Conservation (phyloP, 2,113 vertebrate genomes). For the Peromyscus maniculatus region DNA sequence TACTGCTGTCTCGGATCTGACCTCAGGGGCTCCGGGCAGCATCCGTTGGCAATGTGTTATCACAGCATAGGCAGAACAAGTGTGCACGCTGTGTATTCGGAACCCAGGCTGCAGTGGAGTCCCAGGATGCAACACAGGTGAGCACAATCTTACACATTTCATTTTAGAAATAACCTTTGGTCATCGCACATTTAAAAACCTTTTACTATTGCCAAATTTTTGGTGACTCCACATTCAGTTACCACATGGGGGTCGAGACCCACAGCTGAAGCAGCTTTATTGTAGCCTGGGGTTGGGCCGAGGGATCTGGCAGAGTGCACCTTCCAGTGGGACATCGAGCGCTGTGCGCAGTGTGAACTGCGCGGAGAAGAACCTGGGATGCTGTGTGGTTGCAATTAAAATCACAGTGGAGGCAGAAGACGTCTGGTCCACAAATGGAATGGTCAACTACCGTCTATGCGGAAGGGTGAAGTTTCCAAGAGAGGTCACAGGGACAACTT, state of each 20-base stretch:
- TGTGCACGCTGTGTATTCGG: not conserved
- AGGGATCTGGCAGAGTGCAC: not conserved
- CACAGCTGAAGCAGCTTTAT: too few species aligned
- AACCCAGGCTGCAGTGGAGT: not conserved
- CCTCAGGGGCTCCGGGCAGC: not conserved
- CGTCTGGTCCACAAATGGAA: too few species aligned
- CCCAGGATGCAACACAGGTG: not conserved
- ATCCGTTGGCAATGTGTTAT: not conserved
- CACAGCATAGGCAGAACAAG: too few species aligned
- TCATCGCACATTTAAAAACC: not conserved
- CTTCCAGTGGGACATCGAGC: too few species aligned
- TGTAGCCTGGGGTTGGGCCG: not conserved
- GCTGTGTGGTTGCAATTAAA: rapidly evolving
- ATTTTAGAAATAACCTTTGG: not conserved
- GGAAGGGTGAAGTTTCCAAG: not conserved
- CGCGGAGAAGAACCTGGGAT: rapidly evolving
- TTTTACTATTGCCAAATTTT: not conserved
- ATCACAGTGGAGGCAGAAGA: too few species aligned
- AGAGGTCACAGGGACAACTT: not conserved
- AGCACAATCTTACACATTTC: not conserved
- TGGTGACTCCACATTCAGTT: not conserved
- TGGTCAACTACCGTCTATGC: rapidly evolving
- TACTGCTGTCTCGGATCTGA: not conserved
- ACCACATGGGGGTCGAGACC: not conserved
- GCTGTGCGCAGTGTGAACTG: rapidly evolving